Conservation (phyloP, 2,797 vertebrate genomes). For the Florisuga fusca region DNA sequence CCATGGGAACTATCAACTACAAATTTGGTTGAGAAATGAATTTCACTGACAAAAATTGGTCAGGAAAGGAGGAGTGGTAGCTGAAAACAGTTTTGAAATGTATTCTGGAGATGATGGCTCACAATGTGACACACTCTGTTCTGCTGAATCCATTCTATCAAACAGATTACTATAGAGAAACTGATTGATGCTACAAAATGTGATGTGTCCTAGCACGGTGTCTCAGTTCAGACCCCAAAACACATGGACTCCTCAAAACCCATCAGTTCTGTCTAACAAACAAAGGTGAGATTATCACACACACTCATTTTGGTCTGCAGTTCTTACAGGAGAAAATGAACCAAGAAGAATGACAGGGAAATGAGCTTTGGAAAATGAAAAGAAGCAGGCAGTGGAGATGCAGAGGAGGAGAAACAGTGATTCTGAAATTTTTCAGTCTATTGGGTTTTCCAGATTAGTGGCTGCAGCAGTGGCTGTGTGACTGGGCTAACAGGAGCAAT, state of each 20-base stretch:
- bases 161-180: not conserved
- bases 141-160: slow-evolving; percentile 43
- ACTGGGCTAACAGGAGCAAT: not conserved
- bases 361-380: not conserved
- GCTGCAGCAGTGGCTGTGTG: not conserved
- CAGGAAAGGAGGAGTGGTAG: not conserved
- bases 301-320: not conserved
- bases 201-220: slow-evolving; percentile 18
- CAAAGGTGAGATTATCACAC: not conserved
- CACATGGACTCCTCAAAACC: not conserved
- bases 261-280: not conserved
- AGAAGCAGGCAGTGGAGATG: not conserved
- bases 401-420: not conserved
- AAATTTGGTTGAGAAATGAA: not conserved
- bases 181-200: slow-evolving; percentile 33
- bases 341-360: not conserved
- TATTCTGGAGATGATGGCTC: slow-evolving; percentile 25
- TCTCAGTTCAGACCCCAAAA: slow-evolving; percentile 14
- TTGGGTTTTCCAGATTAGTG: not conserved
- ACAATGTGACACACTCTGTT: not conserved
- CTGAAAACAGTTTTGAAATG: not conserved
- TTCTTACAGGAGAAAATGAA: not conserved
- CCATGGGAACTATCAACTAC: not conserved
- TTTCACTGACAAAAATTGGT: not conserved
- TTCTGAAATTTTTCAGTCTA: not conserved